Percentiles rank a stretch among this genome's conserved stretches.
These are phyloP conservation scores for Odontocolon sp. DNA, from an alignment of 2,888 invertebrate genomes.

Conservation along the genomic window DNA sequence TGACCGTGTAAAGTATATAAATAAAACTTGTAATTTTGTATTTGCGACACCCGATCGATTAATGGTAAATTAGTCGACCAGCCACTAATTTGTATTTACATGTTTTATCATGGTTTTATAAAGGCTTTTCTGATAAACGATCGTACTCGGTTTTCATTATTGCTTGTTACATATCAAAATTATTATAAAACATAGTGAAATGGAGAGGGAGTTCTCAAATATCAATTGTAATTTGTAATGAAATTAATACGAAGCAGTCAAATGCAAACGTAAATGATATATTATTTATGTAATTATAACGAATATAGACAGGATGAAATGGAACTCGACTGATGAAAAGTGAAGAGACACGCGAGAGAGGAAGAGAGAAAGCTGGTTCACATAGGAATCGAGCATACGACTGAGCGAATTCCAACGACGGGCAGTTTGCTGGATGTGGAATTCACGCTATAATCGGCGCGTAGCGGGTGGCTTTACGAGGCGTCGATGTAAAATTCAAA, in stretches of 20 bases:
- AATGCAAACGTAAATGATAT: background rate
- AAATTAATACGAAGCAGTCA: background rate
- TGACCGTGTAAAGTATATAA: background rate
- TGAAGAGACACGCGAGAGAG: background rate
- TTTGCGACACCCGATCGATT: background rate
- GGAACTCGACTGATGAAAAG: background rate
- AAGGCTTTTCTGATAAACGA: background rate
- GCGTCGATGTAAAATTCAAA: slow-evolving; percentile 34
- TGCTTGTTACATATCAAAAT: background rate
- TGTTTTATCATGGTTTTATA: background rate
- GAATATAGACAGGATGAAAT: background rate
- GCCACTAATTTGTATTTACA: background rate
- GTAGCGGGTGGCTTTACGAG: slow-evolving; percentile 28
- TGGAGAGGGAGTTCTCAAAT: background rate
- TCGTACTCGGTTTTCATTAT: background rate
- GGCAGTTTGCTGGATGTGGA: slow-evolving; percentile 12
- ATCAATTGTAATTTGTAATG: slow-evolving; percentile 11
- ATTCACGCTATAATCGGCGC: slow-evolving; percentile 29
- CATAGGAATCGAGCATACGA: background rate
- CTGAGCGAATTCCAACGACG: slow-evolving; percentile 12
- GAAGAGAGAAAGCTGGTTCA: slow-evolving; percentile 2
- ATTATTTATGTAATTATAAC: slow-evolving; percentile 2
- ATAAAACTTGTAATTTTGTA: slow-evolving; percentile 3
- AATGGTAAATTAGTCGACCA: slow-evolving; percentile 11
- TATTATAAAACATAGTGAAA: background rate